A percentile compares a stretch with the other conserved stretches of the same genome.
Evolutionary conservation across 2,797 vertebrate genomes (phyloP).

Genomic region (Petrocephalus sullivani): DNA sequence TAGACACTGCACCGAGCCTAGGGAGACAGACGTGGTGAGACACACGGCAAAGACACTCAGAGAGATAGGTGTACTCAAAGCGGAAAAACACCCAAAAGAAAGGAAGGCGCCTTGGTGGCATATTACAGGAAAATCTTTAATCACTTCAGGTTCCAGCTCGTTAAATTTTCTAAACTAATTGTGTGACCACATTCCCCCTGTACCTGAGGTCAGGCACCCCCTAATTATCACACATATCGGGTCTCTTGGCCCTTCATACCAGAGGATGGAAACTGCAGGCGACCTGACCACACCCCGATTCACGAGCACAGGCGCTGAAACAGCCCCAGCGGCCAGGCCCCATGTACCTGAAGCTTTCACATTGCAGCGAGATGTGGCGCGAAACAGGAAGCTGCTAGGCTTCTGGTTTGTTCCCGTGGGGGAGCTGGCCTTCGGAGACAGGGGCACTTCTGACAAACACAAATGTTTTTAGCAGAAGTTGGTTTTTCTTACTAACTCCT

Average conservation of each 20-base stretch:
- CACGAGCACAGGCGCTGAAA: not conserved
- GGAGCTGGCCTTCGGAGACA: conserved; percentile 45
- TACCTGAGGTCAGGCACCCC: not conserved
- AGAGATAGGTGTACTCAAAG: not conserved
- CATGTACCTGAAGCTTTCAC: conserved; percentile 56
- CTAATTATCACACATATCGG: not conserved
- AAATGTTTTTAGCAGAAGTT: not conserved
- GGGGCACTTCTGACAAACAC: conserved; percentile 42
- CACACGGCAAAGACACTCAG: not conserved
- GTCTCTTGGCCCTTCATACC: not conserved
- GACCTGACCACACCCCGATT: not conserved
- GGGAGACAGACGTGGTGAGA: not conserved
- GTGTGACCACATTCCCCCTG: not conserved
- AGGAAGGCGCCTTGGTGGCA: not conserved
- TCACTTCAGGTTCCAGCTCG: not conserved
- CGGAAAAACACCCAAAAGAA: not conserved
- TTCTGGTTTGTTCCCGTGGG: conserved; percentile 60
- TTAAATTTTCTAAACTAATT: not conserved
- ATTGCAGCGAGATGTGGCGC: conserved; percentile 64
- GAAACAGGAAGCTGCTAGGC: conserved; percentile 83
- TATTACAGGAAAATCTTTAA: not conserved
- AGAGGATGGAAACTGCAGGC: not conserved
- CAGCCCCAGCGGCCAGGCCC: not conserved
- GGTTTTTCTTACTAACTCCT: not conserved
- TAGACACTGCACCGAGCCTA: conserved; percentile 41